Conservation (phyloP, 2,888 invertebrate species). For the Caenorhabditis doughertyi region DNA sequence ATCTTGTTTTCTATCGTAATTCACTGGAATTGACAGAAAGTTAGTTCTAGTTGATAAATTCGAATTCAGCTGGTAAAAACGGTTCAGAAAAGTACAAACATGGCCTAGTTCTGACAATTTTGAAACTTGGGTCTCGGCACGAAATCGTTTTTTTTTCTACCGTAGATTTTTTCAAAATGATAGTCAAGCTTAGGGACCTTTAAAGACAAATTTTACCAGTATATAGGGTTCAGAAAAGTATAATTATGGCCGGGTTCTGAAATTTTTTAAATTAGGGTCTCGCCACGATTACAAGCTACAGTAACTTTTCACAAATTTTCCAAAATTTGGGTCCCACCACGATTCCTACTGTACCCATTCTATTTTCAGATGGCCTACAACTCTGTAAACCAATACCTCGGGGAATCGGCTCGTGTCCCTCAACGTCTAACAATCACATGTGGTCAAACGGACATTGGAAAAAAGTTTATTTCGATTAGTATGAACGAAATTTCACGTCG, state of each 20-base stretch:
- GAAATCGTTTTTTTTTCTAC: background rate
- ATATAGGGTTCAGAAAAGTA: background rate
- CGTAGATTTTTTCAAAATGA: too few relatives aligned
- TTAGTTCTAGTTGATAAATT: too few relatives aligned
- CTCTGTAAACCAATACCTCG: constrained; percentile 39
- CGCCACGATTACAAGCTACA: background rate
- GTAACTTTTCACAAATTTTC: background rate
- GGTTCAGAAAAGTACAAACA: too few relatives aligned
- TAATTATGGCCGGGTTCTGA: background rate
- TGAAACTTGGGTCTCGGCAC: background rate
- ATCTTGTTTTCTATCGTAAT: too few relatives aligned
- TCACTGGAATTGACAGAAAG: too few relatives aligned
- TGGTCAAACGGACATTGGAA: constrained; percentile 20
- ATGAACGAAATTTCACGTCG: constrained; percentile 33
- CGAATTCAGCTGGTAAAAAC: too few relatives aligned
- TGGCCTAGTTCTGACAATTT: background rate
- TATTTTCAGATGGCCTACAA: constrained; percentile 43
- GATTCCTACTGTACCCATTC: background rate
- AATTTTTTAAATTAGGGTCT: background rate
- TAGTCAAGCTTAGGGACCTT: too few relatives aligned
- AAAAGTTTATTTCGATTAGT: constrained; percentile 23
- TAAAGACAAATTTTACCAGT: too few relatives aligned
- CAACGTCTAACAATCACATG: constrained; percentile 32
- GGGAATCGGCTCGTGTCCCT: constrained; percentile 1
- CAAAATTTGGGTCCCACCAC: background rate